A percentile compares a stretch with the other conserved stretches of the same genome.
Conservation (phyloP, 2,113 vertebrate species). For the Larimichthys polyactis region DNA sequence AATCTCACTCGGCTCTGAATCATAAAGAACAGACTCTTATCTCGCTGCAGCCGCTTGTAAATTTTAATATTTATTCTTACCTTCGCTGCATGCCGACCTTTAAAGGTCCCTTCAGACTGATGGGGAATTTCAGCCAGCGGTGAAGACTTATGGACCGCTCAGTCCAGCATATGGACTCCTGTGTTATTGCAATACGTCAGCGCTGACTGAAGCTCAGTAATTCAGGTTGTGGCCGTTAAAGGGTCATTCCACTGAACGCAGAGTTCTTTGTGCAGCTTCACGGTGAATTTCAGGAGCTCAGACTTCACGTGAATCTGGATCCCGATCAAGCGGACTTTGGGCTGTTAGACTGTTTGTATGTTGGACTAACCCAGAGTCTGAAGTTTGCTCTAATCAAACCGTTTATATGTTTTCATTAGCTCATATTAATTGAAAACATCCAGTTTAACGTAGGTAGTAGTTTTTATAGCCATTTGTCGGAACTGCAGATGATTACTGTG, state of each 20-base stretch:
- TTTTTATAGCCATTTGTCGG: no score
- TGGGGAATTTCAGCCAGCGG: constrained; percentile 25
- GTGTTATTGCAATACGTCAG: constrained; percentile 64
- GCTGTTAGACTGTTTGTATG: no score
- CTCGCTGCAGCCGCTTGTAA: constrained; percentile 8
- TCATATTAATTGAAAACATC: neutral
- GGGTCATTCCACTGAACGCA: neutral
- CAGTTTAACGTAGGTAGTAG: no score
- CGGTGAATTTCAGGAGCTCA: neutral
- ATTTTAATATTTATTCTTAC: neutral
- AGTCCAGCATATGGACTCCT: constrained; percentile 42
- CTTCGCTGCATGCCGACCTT: constrained; percentile 14
- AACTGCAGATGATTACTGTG: no score
- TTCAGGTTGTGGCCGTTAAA: neutral
- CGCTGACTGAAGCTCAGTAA: neutral
- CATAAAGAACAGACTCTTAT: neutral
- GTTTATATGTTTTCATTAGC: neutral
- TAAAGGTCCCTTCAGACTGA: constrained; percentile 58
- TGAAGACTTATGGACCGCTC: constrained; percentile 49
- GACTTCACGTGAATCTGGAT: neutral
- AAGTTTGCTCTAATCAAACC: neutral
- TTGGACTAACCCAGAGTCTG: no score
- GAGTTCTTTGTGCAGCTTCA: neutral
- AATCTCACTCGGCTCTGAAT: neutral
- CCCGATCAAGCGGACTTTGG: no score